Percentiles rank a stretch among this genome's conserved stretches.
These are phyloP conservation scores for Hypotaenidia philippensis DNA, from an alignment of 2,797 vertebrate species.

Conservation along the genomic window DNA sequence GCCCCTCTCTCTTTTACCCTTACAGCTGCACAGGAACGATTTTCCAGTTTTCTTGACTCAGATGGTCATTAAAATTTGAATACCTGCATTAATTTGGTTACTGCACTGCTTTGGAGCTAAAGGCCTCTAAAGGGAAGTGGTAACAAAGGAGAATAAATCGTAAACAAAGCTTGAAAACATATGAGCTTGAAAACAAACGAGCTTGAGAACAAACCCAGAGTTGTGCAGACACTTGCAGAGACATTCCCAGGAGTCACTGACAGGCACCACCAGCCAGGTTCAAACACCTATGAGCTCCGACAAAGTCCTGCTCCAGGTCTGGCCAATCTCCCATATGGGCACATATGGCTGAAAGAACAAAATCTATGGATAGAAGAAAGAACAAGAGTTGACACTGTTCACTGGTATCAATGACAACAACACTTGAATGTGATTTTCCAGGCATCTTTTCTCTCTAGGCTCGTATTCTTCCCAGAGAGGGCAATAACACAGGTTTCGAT, in stretches of 20 bases:
- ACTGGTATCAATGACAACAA: too few relatives aligned
- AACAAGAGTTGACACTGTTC: background rate
- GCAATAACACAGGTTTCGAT: background rate
- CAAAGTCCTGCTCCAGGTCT: background rate
- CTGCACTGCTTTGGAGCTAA: constrained; percentile 3
- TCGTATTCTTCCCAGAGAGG: background rate
- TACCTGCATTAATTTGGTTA: constrained; percentile 37
- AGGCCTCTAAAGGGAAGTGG: background rate
- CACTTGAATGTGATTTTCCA: constrained; percentile 1
- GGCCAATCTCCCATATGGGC: background rate
- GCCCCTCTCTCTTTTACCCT: constrained; percentile 42
- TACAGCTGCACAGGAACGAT: constrained; percentile 23
- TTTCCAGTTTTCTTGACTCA: constrained; percentile 54
- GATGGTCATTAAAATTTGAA: constrained; percentile 62
- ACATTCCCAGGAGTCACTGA: background rate
- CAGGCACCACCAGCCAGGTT: background rate
- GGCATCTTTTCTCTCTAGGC: background rate
- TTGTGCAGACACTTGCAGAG: background rate
- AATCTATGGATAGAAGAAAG: background rate
- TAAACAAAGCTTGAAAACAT: background rate
- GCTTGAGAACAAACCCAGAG: background rate
- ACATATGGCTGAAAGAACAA: background rate
- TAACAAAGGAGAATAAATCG: background rate
- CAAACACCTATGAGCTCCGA: background rate
- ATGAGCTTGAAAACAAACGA: too few relatives aligned